Base-by-base conservation (phyloP, 2,797 vertebrate genomes). In the Microctenopoma stevenorrisi region DNA sequence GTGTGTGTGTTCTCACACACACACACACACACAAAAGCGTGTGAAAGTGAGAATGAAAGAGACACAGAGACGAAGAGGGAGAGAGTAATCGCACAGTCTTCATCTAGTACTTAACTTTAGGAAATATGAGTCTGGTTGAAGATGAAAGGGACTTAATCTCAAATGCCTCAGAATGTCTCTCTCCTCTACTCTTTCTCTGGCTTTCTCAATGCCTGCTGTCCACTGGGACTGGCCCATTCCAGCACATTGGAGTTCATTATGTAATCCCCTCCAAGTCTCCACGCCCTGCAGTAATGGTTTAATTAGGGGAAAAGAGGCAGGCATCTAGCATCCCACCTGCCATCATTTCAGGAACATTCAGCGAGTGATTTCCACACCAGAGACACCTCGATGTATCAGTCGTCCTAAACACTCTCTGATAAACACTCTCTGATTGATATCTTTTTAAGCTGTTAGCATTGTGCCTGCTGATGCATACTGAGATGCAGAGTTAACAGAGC, bases 131-230 rank as follows among this genome's bases (percentile, higher is more conserved):
- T 91, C 89, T 89, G 88, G 83, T 92, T 91, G 89, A 94, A 93
- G 91, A 94, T 94, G 91, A 94, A 94, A 94, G 91, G 86, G 89
- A 92, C 89, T 93, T 93, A 92, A 92, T 91, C 89, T 91, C 88
- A 80, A 89, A 91, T 90, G 80, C 79, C 82, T 84, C 82, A 82
- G 22, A 82, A 82, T 85, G 78, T 81, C 81, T 88, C 84, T 85
- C 78, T 88, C 83, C 84, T 79, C 83, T 81, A 53, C 79, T 90
- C 81, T 74, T 80, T 82, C 74, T 78, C 82, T 74, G 71, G 78
- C 85, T 86, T 76, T 73, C 83, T 86, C 78, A 15, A 73, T 84
- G 80, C 80, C 76, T 75, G 74, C 83, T 78, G 86, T 91, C 87
- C 89, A 83, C 65, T 75, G 91, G 89, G 91, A 92, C 88, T 81